Evolutionary conservation across 2,797 vertebrate species (phyloP).

Genomic region (Emys orbicularis): DNA sequence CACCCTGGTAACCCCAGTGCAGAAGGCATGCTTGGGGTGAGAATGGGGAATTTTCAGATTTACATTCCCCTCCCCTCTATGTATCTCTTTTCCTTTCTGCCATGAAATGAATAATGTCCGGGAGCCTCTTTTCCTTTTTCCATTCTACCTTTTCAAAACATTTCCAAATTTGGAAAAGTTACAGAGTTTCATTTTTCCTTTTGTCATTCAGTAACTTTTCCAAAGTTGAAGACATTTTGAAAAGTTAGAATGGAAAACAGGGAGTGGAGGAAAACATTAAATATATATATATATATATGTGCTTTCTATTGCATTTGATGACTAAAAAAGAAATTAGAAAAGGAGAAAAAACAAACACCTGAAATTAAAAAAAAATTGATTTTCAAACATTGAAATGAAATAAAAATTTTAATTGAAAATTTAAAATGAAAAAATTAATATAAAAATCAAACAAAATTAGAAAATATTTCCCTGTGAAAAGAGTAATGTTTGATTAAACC

Average conservation of each 20-base stretch:
- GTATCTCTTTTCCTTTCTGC: neutral
- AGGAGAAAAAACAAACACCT: neutral
- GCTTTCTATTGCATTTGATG: neutral
- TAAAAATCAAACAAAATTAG: neutral
- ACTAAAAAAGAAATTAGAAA: neutral
- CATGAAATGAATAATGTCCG: neutral
- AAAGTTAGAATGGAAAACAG: neutral
- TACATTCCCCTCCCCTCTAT: no score
- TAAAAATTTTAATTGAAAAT: neutral
- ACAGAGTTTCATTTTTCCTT: neutral
- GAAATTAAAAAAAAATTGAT: neutral
- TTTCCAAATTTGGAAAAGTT: neutral
- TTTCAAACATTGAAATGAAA: neutral
- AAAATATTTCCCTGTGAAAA: neutral
- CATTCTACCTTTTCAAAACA: neutral
- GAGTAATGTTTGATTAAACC: neutral
- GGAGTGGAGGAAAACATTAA: neutral
- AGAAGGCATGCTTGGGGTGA: neutral
- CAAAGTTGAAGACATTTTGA: neutral
- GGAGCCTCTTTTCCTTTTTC: neutral
- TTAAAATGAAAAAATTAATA: neutral
- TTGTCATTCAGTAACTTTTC: neutral
- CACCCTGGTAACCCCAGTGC: neutral
- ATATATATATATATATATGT: neutral
- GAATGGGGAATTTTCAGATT: neutral